Evolutionary conservation across 2,113 vertebrate genomes (phyloP), one percentile per base, ranked within the genome.

Genomic region (Ursus arctos): DNA sequence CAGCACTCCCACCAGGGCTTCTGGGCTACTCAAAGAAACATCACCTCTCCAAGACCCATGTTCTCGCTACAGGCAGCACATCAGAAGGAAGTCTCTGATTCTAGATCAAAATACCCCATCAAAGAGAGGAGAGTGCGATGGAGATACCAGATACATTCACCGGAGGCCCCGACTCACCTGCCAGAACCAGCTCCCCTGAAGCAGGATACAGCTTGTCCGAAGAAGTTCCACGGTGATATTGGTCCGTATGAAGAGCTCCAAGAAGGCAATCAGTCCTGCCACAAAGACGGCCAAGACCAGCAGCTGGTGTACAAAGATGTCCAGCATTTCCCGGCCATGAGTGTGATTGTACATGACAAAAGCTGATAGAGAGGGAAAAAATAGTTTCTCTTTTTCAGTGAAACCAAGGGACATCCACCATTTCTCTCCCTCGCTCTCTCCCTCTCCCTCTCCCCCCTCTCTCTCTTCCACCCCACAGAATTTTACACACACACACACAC

Each of bases 141-240:
- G 57, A 69, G 8, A 87, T 21, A 95, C 43, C 11, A 97, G 67
- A 51, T 9, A 61, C 36, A 74, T 51, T 55, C 47, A 84, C 69
- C 12, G 21, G 91, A 95, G 84, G 59, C 9, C 83, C 36, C 49
- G 13, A 98, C 99, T 89, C 96, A 99, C 99, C 99, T 99, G 99
- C 99, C 99, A 99, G 98, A 99, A 99, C 99, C 99, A 99, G 98
- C 98, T 99, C 28, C 99, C 99, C 92, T 99, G 99, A 90, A 99
- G 98, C 74, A 99, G 82, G 11, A 99, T 98, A 49, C 99, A 98
- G 61, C 99, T 99, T 77, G 99, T 98, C 88, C 99, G 98, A 90
- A 99, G 98, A 96, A 99, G 99, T 97, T 99, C 99, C 88, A 99
- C 98, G 18, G 99, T 97, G n/a, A 99, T 96, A 98, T 99, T 99